These are phyloP conservation scores for Pseudonaja textilis DNA, from an alignment of 2,113 vertebrate genomes.

Conservation along the genomic window DNA sequence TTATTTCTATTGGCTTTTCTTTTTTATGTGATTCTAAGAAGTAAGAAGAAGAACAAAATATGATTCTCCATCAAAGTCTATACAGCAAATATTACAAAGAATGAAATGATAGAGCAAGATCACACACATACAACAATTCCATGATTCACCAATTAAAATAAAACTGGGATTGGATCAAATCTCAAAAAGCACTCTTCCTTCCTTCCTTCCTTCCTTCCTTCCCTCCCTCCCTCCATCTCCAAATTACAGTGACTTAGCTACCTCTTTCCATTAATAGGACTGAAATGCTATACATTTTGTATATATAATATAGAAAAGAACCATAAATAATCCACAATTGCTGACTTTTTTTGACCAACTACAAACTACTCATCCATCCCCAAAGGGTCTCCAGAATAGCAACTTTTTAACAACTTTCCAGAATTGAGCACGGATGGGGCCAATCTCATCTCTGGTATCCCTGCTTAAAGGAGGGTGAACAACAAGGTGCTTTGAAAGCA, in stretches of 20 bases:
- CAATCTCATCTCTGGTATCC: neutral
- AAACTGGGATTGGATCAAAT: neutral
- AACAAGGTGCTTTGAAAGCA: neutral
- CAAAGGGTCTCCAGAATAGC: neutral
- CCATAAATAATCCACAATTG: neutral
- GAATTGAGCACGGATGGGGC: neutral
- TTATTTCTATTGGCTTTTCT: neutral
- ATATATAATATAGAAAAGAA: neutral
- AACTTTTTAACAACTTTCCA: neutral
- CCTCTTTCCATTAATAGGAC: neutral
- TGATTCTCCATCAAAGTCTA: neutral
- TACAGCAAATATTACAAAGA: neutral
- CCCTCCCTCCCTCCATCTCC: neutral
- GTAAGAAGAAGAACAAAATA: neutral
- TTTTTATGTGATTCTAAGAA: neutral
- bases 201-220: neutral
- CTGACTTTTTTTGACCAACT: neutral
- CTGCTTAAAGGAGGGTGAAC: neutral
- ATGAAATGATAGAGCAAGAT: neutral
- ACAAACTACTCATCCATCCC: neutral
- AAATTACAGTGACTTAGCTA: neutral
- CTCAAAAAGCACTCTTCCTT: too few species aligned
- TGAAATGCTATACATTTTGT: neutral
- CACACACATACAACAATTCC: neutral
- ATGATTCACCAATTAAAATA: neutral